Evolutionary conservation across 1,140 invertebrate species (phyloP).

Genomic region (Rhysida immarginata): DNA sequence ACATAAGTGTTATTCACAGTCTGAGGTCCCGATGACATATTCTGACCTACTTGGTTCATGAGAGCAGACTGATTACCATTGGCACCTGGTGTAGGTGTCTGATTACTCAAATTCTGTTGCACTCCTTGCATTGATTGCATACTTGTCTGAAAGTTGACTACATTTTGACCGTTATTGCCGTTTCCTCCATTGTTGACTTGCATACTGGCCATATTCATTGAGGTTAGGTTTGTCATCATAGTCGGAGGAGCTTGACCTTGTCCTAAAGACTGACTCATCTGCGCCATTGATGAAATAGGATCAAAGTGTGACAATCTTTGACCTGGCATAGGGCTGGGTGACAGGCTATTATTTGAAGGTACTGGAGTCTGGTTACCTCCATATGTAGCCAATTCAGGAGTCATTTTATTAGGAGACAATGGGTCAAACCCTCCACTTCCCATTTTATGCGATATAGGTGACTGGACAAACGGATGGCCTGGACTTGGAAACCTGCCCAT

Average conservation of each 20-base stretch:
- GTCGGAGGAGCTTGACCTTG: slow-evolving; percentile 32
- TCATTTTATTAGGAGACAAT: slow-evolving; percentile 18
- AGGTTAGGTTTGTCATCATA: slow-evolving; percentile 8
- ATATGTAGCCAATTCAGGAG: slow-evolving; percentile 13
- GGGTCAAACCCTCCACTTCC: not conserved
- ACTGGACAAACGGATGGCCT: slow-evolving; percentile 5
- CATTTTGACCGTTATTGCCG: slow-evolving; percentile 29
- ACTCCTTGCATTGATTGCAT: slow-evolving; percentile 25
- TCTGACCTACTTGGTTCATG: slow-evolving; percentile 21
- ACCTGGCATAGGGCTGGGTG: slow-evolving; percentile 14
- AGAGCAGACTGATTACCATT: slow-evolving; percentile 12
- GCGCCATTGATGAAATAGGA: slow-evolving; percentile 79
- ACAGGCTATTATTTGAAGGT: slow-evolving; percentile 8
- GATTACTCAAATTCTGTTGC: slow-evolving; percentile 15
- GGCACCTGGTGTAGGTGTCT: slow-evolving; percentile 29
- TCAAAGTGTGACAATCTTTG: slow-evolving; percentile 48
- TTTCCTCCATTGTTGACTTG: slow-evolving; percentile 33
- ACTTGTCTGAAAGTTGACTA: slow-evolving; percentile 28
- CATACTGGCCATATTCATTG: slow-evolving; percentile 33
- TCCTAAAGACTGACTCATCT: slow-evolving; percentile 83
- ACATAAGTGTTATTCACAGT: slow-evolving; percentile 38
- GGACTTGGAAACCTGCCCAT: slow-evolving; percentile 7
- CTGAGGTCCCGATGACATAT: slow-evolving; percentile 26
- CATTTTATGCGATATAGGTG: slow-evolving; percentile 23
- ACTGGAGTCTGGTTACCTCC: not conserved